Evolutionary conservation across 2,888 invertebrate genomes (phyloP).

Genomic region (Nemapogon koenigi): DNA sequence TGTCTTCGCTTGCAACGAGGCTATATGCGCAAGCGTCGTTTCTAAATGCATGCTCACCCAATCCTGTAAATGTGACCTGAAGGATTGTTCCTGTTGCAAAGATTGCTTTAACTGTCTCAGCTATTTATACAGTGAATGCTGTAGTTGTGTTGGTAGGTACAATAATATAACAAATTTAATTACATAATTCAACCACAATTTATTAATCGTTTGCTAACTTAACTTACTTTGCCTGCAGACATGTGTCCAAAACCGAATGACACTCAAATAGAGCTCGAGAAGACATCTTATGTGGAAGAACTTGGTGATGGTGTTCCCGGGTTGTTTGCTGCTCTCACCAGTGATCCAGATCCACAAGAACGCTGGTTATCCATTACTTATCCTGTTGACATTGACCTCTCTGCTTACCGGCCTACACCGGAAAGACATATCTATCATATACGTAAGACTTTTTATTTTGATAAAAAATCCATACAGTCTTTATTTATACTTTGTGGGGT

Average conservation of each 20-base stretch:
- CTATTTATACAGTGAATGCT: conserved; percentile 90
- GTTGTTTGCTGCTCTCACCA: conserved; percentile 82
- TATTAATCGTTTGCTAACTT: neutral
- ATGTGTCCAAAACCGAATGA: conserved; percentile 88
- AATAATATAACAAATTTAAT: no score
- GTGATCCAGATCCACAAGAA: conserved; percentile 76
- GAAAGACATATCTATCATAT: conserved; percentile 76
- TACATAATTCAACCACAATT: neutral
- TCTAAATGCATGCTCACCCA: conserved; percentile 96
- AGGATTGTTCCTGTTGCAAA: conserved; percentile 92
- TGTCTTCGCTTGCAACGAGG: conserved; percentile 81
- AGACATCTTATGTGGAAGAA: conserved; percentile 84
- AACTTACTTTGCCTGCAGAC: conserved; percentile 60
- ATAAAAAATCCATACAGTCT: no score
- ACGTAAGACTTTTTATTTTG: no score
- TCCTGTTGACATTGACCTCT: conserved; percentile 75
- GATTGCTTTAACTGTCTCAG: conserved; percentile 92
- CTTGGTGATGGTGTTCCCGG: conserved; percentile 82
- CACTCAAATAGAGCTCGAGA: conserved; percentile 75
- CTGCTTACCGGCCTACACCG: conserved; percentile 68
- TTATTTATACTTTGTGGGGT: no score
- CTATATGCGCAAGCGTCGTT: conserved; percentile 93
- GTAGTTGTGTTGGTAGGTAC: conserved; percentile 96
- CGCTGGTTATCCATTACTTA: conserved; percentile 88
- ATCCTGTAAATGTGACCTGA: conserved; percentile 94